Evolutionary conservation across 2,888 invertebrate genomes (phyloP).

Genomic region (Rambutsinella grinnellia): DNA sequence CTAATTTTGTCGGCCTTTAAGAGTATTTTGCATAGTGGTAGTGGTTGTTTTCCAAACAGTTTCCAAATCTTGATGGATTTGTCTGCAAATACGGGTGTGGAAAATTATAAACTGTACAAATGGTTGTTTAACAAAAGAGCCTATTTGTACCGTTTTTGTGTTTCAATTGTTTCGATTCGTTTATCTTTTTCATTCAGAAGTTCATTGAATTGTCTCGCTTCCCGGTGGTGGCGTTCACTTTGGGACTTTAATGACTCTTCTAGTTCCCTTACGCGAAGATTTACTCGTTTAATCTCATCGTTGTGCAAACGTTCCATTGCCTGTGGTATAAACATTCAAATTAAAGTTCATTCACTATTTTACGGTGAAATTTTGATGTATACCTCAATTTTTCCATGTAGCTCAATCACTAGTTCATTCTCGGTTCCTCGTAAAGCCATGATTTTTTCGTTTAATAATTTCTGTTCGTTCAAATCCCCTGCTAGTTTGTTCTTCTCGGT

Average conservation of each 20-base stretch:
- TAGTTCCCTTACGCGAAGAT: constrained; percentile 44
- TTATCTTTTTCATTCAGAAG: constrained; percentile 58
- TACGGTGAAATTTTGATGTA: not conserved
- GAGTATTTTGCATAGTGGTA: constrained; percentile 24
- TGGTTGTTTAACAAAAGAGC: not conserved
- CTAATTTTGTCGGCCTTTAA: not conserved
- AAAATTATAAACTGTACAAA: not conserved
- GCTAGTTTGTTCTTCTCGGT: constrained; percentile 57
- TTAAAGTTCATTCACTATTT: not conserved
- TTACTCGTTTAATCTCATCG: constrained; percentile 49
- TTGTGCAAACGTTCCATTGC: constrained; percentile 58
- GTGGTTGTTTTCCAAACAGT: constrained; percentile 64
- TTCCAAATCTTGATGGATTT: constrained; percentile 61
- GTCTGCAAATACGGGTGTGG: constrained; percentile 44
- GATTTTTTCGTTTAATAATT: constrained; percentile 56
- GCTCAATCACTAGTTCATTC: constrained; percentile 57
- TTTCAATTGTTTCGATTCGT: constrained; percentile 48
- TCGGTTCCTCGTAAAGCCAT: constrained; percentile 59
- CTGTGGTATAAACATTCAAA: constrained; percentile 35
- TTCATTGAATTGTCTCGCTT: constrained; percentile 52
- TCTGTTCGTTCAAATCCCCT: constrained; percentile 58
- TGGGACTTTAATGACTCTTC: constrained; percentile 48
- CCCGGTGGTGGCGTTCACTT: constrained; percentile 49
- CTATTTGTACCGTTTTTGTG: constrained; percentile 64
- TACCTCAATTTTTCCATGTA: constrained; percentile 63